A percentile compares a stretch with the other conserved stretches of the same genome.
Evolutionary conservation across 2,113 vertebrate species (phyloP).

Genomic region (Tyrannus savana): DNA sequence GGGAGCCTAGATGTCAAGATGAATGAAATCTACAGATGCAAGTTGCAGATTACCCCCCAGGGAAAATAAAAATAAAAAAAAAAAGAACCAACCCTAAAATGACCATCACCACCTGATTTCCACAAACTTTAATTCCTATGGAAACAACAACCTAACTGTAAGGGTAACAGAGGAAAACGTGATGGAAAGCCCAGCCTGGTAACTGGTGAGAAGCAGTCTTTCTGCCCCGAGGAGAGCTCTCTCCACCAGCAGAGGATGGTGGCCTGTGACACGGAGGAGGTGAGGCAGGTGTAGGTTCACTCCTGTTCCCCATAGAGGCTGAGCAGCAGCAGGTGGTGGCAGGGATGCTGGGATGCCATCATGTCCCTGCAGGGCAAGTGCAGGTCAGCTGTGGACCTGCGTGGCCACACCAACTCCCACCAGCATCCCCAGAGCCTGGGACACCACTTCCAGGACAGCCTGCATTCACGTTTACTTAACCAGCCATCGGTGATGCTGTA

Average conservation of each 20-base stretch:
- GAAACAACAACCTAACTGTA: background rate
- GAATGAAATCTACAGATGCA: background rate
- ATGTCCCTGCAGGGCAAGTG: accelerated
- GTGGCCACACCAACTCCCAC: background rate
- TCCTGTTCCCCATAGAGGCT: background rate
- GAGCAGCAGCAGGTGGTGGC: background rate
- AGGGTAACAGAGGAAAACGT: background rate
- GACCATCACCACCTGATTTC: background rate
- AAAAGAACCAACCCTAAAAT: background rate
- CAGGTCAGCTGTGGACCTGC: accelerated
- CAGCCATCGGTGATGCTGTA: background rate
- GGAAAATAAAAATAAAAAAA: background rate
- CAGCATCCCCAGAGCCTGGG: background rate
- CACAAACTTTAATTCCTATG: background rate
- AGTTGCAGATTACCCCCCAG: background rate
- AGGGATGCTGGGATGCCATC: background rate
- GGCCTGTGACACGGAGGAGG: accelerated
- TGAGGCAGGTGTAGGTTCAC: background rate
- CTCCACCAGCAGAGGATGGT: accelerated
- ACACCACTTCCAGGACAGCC: background rate
- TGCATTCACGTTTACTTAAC: accelerated
- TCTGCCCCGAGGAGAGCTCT: background rate
- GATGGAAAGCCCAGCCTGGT: background rate
- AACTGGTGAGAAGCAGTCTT: background rate
- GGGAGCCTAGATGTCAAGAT: background rate